phyloP scores from a whole-genome alignment of 2,888 invertebrate species.

The Nephrotoma guestfalica region DNA sequence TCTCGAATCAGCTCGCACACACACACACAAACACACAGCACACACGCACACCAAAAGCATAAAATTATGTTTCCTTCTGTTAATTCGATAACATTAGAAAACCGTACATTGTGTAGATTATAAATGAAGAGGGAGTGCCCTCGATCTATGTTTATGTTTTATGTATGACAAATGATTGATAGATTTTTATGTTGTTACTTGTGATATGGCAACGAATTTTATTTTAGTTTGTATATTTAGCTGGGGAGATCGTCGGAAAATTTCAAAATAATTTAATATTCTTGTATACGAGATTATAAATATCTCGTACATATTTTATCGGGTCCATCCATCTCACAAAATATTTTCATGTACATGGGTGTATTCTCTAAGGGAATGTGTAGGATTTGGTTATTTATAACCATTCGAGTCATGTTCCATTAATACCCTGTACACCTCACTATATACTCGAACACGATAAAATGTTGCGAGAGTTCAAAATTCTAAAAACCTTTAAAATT shows the following conservation, averaged over 20 bases:
- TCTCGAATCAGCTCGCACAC: neutral
- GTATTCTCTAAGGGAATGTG: too few species aligned
- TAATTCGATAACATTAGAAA: neutral
- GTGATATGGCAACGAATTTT: neutral
- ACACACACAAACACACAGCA: too few species aligned
- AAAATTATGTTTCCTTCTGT: neutral
- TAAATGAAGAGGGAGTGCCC: neutral
- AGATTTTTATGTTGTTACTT: neutral
- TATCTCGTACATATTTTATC: too few species aligned
- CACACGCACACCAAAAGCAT: neutral
- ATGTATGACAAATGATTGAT: neutral
- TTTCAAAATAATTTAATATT: neutral
- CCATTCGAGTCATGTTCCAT: too few species aligned
- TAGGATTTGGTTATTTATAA: too few species aligned
- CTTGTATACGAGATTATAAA: neutral
- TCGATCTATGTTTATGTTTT: neutral
- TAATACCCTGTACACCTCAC: too few species aligned
- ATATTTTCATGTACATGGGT: too few species aligned
- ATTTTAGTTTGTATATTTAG: neutral
- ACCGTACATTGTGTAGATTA: neutral
- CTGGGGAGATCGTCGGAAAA: neutral
- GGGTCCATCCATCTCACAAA: too few species aligned
- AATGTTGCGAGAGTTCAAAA: too few species aligned
- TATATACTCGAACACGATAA: too few species aligned
- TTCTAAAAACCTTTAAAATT: too few species aligned